Evolutionary conservation across 2,113 vertebrate genomes (phyloP).

Genomic region (Pachyramphus minor): DNA sequence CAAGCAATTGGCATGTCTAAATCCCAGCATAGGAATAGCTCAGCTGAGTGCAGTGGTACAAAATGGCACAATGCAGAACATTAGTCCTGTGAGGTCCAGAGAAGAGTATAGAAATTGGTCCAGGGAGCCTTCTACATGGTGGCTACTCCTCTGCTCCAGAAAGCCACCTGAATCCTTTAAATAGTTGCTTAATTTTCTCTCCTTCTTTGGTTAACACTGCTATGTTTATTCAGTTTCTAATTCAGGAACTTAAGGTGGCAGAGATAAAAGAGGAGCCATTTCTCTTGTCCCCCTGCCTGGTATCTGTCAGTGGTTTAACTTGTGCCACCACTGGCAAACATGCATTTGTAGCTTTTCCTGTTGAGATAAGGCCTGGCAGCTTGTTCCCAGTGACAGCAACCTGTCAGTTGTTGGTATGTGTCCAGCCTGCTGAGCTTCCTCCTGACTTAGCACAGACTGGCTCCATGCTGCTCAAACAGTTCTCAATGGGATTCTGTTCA

Average conservation of each 20-base stretch:
- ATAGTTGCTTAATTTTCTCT: neutral
- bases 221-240: conserved; percentile 5
- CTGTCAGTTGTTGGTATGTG: neutral
- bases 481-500: conserved; percentile 14
- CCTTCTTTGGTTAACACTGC: neutral
- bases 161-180: neutral
- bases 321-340: neutral
- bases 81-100: neutral
- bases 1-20: neutral
- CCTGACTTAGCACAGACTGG: neutral
- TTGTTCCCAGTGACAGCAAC: neutral
- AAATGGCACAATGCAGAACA: neutral
- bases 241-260: neutral
- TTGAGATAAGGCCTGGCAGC: conserved; percentile 35
- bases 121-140: neutral
- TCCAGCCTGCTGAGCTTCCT: conserved; percentile 18
- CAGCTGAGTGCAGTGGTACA: neutral
- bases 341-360: neutral
- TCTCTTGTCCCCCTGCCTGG: neutral
- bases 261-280: neutral
- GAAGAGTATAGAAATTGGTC: neutral
- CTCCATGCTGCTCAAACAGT: neutral
- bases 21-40: neutral
- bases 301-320: neutral
- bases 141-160: neutral